A percentile compares a stretch with the other conserved stretches of the same genome.
Conservation (phyloP, 2,113 vertebrate species). For the Fulica atra region DNA sequence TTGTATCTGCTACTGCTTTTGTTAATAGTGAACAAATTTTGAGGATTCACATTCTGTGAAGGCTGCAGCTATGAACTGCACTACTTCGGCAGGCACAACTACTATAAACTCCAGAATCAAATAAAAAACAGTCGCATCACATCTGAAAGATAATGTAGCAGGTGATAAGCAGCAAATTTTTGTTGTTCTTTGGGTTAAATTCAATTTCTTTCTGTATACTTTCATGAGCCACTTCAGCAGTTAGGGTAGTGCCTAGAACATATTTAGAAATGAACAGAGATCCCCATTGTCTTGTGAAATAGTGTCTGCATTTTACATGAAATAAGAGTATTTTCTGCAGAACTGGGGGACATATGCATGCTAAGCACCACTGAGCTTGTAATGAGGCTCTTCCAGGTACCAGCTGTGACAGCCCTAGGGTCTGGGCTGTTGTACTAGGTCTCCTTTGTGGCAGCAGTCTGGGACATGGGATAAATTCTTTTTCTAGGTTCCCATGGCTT, state of each 20-base stretch:
- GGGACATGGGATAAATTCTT: neutral
- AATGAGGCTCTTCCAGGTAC: neutral
- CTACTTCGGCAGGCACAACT: neutral
- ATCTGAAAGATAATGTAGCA: neutral
- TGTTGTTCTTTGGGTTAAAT: neutral
- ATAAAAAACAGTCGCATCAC: rapidly evolving
- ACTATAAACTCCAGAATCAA: neutral
- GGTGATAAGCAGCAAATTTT: neutral
- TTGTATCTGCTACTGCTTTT: neutral
- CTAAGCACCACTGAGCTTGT: neutral
- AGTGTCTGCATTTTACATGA: neutral
- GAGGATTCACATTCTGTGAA: neutral
- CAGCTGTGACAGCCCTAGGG: neutral
- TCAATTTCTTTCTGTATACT: neutral
- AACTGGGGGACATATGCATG: rapidly evolving
- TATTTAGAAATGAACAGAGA: neutral
- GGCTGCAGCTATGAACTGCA: neutral
- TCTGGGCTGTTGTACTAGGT: neutral
- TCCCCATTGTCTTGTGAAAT: neutral
- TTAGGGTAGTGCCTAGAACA: neutral
- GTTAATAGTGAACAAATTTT: neutral
- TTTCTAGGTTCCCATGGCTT: neutral
- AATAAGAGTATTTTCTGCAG: neutral
- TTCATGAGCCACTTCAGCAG: neutral
- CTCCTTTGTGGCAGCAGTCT: neutral